Base-by-base conservation (phyloP, 2,888 invertebrate species). In the Andrena haemorrhoa region DNA sequence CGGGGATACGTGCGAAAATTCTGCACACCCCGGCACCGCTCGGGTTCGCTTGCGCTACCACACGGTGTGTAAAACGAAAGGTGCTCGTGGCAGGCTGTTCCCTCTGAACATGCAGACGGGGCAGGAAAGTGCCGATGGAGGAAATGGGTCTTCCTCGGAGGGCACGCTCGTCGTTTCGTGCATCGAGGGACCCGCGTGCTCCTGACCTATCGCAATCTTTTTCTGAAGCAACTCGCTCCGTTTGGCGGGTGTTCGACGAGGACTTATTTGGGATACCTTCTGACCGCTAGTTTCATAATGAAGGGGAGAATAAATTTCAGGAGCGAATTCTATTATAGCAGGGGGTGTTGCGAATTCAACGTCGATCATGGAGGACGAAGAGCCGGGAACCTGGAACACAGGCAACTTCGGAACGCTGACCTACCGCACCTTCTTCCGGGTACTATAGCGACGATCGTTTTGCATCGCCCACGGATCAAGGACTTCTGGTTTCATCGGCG, bases 191-290 rank as follows among this genome's bases (percentile, higher is more conserved):
- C 88, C 82, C 83, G 85, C 78, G 82, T 83, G 77, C 81, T 84
- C 87, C 86, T 89, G 90, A 90, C 90, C 90, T 90, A 88, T 86
- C 88, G 77, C 84, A 88, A 41, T 41, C 41, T 83, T 86, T 88
- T 87, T 83, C 89, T 85, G 85, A 80, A 88, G 86, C 83, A 68
- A 87, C 83, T 82, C 82, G 87, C 88, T 86, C 75, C 71, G 61
- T 70, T 78, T 80, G 74, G 64, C 70, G 72, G 80, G 79, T 75
- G 71, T 75, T 78, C 79, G 76, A 79, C 47, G 68, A 70, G 69
- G 33, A 70, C 70, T 69, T 58, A 79, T 75, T 51, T 16, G 41
- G 4, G 12, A 41, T 5, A 12, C 41, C 16, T 16, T 41, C 16
- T 16, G 41, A 41, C 8, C 51, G 8, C 51, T 20, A 20, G 20